Percentiles rank a stretch among this genome's conserved stretches.
Conservation (phyloP, 2,888 invertebrate genomes). For the Strigamia maritima region DNA sequence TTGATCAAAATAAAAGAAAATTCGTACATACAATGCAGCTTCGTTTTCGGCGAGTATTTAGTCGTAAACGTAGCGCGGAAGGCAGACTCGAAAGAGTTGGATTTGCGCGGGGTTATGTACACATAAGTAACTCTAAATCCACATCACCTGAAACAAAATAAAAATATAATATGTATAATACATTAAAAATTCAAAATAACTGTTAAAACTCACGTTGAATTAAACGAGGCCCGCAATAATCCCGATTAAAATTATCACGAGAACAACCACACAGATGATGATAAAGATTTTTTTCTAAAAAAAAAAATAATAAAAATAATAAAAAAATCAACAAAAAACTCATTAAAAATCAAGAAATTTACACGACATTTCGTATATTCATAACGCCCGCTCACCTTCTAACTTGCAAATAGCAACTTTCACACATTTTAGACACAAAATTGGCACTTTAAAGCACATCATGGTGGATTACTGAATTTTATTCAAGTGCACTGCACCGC, state of each 20-base stretch:
- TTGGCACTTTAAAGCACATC: background rate
- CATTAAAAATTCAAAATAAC: too few relatives aligned
- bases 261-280: conserved; percentile 43
- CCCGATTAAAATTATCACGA: conserved; percentile 43
- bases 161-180: too few relatives aligned
- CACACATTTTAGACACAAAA: background rate
- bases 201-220: background rate
- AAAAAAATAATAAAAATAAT: conserved; percentile 35
- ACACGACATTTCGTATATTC: background rate
- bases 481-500: conserved; percentile 29
- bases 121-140: background rate
- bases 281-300: conserved; percentile 47
- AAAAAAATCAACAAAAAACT: background rate
- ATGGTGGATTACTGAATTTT: background rate
- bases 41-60: conserved; percentile 26
- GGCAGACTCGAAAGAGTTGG: conserved; percentile 20
- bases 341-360: background rate
- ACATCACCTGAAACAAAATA: background rate
- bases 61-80: background rate
- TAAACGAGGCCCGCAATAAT: conserved; percentile 41
- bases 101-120: conserved; percentile 11
- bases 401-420: background rate
- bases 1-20: background rate
- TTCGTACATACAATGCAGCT: background rate
- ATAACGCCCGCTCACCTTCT: background rate